A percentile compares a stretch with the other conserved stretches of the same genome.
These are phyloP conservation scores for Orgyia antiqua DNA, from an alignment of 2,888 invertebrate genomes.

Conservation along the genomic window DNA sequence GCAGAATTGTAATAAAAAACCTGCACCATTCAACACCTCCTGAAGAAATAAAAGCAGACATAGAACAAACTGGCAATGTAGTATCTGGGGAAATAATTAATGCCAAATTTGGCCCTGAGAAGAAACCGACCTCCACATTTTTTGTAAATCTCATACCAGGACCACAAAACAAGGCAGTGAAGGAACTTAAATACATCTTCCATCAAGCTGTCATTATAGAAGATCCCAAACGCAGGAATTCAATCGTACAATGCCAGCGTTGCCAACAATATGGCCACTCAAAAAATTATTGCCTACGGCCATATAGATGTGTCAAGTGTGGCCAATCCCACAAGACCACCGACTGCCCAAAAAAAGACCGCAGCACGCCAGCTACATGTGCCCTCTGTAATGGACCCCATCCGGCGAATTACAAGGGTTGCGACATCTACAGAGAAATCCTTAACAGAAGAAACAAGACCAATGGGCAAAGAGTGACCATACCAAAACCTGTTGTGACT, in stretches of 20 bases:
- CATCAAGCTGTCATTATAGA: not conserved
- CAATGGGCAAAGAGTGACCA: too few species aligned
- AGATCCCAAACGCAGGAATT: slow-evolving; percentile 1
- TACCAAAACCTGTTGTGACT: too few species aligned
- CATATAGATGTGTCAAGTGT: not conserved
- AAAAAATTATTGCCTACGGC: not conserved
- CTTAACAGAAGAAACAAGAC: too few species aligned
- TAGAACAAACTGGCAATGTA: not conserved
- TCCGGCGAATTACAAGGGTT: too few species aligned
- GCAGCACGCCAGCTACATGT: not conserved
- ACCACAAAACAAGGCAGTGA: slow-evolving; percentile 1
- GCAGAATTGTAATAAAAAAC: slow-evolving; percentile 7
- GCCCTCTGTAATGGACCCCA: too few species aligned
- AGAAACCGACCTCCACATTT: not conserved
- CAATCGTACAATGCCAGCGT: too few species aligned
- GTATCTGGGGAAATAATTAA: slow-evolving; percentile 1
- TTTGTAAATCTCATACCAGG: not conserved
- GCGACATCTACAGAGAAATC: too few species aligned
- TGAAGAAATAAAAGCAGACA: not conserved
- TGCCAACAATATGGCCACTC: slow-evolving; percentile 1
- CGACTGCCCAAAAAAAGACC: not conserved
- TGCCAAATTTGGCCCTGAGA: too few species aligned
- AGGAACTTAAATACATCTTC: slow-evolving; percentile 1
- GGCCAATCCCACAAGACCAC: too few species aligned
- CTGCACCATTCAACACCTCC: slow-evolving; percentile 5